Base-by-base conservation (phyloP, 1,140 invertebrate genomes). In the Phortica variegata region DNA sequence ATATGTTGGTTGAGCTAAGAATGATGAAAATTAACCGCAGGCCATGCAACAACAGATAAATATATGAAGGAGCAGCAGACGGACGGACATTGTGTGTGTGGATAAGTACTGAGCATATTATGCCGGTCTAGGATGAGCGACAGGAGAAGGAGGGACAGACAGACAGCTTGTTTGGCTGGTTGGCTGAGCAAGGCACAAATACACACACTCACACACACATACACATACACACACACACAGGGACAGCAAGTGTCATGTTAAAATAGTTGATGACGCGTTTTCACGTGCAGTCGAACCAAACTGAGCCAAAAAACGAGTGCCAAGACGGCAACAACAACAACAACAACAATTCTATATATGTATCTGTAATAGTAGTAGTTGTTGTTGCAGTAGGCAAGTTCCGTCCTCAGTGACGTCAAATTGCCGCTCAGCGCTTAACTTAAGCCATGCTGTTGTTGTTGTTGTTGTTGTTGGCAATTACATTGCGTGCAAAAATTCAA, bases 401-500 rank as follows among this genome's bases (percentile, higher is more conserved):
- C 20, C 52, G 54, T 57, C 58, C 54, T 58, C 47, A 60, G 42
- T 29, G 18, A 37, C 42, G 46, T 29, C 13, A 46, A 50, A 49
- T 49, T 33, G 51, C 49, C 46, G 48, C 47, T 50, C 15, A 29
- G 26, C 47, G 36, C 18, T 44, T 34, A 37, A 45, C 31, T 50
- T 26, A 26, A 26, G 23, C 23, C 23, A 26, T 10, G 23, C 5
- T 10, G 23, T 26, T 26, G 23, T n/a, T n/a, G 23, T 10, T 26
- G 23, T 26, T 5, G 23, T 10, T 26, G 23, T 26, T 26, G 10
- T 5, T 26, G 5, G 52, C 56, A 66, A 55, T 58, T 68, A 49
- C 54, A 55, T 63, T 66, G 63, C 63, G 63, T 68, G 63, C 63
- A 62, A 50, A 31, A 43, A 60, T 62, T 52, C 55, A 58, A 58